These are phyloP conservation scores for Erithacus rubecula DNA, from an alignment of 2,797 vertebrate species.

Conservation along the genomic window DNA sequence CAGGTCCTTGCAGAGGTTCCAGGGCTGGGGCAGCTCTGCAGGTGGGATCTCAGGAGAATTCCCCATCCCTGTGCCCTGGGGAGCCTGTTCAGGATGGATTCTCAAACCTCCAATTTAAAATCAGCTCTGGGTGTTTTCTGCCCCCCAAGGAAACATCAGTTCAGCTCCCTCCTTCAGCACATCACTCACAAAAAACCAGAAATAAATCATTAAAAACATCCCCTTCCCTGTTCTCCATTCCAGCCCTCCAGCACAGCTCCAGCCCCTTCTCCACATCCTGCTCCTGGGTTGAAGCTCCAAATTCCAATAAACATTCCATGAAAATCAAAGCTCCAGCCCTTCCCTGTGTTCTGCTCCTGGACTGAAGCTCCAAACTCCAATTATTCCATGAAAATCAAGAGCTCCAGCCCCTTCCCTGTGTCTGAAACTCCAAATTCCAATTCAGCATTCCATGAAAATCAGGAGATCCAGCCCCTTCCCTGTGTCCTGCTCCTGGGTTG, in stretches of 20 bases:
- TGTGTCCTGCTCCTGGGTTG: no score
- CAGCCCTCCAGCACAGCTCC: neutral
- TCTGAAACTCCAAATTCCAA: no score
- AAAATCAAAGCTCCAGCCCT: neutral
- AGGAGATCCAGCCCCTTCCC: no score
- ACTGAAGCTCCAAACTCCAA: neutral
- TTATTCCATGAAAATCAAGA: neutral
- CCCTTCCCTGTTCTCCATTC: neutral
- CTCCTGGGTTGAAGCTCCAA: neutral
- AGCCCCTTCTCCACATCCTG: neutral
- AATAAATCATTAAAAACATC: neutral
- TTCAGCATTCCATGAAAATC: no score
- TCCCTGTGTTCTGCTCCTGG: no score
- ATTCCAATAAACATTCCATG: neutral
- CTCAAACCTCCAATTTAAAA: neutral
- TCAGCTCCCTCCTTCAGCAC: neutral
- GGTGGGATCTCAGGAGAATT: neutral
- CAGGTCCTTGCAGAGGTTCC: fast-evolving
- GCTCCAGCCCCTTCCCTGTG: no score
- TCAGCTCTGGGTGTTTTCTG: neutral
- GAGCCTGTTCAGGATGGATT: neutral
- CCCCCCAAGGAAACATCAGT: neutral
- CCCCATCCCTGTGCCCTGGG: neutral
- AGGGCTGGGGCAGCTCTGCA: neutral
- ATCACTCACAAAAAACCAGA: neutral